These are phyloP conservation scores for Hippocampus abdominalis DNA, from an alignment of 2,113 vertebrate genomes.

Conservation along the genomic window DNA sequence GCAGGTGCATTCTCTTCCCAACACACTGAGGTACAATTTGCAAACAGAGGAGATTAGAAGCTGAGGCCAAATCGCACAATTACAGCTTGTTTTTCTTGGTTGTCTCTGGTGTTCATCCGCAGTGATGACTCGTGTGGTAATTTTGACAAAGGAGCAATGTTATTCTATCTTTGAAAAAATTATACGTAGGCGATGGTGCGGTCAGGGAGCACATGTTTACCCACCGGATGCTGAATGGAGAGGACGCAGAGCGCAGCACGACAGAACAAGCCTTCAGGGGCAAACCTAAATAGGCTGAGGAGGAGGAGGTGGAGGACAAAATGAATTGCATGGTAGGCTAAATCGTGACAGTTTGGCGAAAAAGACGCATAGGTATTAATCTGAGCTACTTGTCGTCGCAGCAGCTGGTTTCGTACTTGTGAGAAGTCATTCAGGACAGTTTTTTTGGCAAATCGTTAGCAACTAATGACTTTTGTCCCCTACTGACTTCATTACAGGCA, in stretches of 20 bases:
- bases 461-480: constrained; percentile 5
- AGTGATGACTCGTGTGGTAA: background rate
- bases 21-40: constrained; percentile 1
- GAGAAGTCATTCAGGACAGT: constrained; percentile 26
- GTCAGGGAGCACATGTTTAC: constrained; percentile 10
- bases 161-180: background rate
- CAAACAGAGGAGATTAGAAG: background rate
- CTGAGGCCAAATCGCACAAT: background rate
- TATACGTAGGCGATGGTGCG: background rate
- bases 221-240: background rate
- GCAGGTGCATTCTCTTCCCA: background rate
- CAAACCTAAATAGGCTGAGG: constrained; percentile 20
- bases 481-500: constrained; percentile 73
- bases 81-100: background rate
- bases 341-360: constrained; percentile 16
- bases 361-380: constrained; percentile 42
- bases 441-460: constrained; percentile 19
- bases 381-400: constrained; percentile 64
- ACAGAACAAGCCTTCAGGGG: constrained; percentile 44
- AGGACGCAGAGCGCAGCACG: constrained; percentile 23
- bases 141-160: background rate
- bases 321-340: constrained; percentile 13
- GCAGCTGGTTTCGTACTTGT: constrained; percentile 76
- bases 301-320: constrained; percentile 23
- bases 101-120: background rate